Percentiles rank a stretch among this genome's conserved stretches.
Evolutionary conservation across 2,113 vertebrate genomes (phyloP).

Genomic region (Pao palembangensis): DNA sequence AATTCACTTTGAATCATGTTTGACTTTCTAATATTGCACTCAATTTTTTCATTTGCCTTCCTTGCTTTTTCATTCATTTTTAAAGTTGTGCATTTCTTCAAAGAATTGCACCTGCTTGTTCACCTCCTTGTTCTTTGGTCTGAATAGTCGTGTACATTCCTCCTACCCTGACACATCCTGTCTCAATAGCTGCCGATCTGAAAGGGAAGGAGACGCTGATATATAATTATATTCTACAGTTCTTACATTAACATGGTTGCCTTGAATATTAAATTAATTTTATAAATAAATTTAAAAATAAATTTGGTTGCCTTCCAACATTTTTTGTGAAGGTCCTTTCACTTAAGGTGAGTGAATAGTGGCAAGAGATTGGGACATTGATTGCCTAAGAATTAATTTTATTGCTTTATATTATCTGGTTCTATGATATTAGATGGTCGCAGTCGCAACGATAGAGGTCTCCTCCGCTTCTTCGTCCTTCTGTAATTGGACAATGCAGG

Average conservation of each 20-base stretch:
- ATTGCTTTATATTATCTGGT: conserved; percentile 18
- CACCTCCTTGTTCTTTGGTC: conserved; percentile 29
- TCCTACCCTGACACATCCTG: not conserved
- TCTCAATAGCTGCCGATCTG: conserved; percentile 25
- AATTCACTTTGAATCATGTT: too few relatives aligned
- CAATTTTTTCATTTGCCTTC: not conserved
- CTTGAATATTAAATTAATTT: too few relatives aligned
- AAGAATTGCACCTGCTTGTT: not conserved
- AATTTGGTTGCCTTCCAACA: too few relatives aligned
- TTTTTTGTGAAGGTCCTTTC: not conserved
- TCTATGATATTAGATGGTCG: conserved; percentile 64
- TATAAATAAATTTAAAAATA: too few relatives aligned
- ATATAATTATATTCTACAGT: too few relatives aligned
- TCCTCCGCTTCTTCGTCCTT: conserved; percentile 80
- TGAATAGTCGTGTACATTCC: not conserved
- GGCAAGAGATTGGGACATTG: conserved; percentile 44
- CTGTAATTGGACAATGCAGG: conserved; percentile 84
- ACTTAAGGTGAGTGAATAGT: conserved; percentile 52
- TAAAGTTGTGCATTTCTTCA: not conserved
- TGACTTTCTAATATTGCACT: too few relatives aligned
- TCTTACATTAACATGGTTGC: too few relatives aligned
- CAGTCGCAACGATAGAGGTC: conserved; percentile 48
- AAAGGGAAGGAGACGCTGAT: too few relatives aligned
- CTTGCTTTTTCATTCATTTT: not conserved
- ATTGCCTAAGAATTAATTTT: conserved; percentile 60